Evolutionary conservation across 2,113 vertebrate genomes (phyloP), one percentile per base, ranked within the genome.

Genomic region (Cichladusa arquata): DNA sequence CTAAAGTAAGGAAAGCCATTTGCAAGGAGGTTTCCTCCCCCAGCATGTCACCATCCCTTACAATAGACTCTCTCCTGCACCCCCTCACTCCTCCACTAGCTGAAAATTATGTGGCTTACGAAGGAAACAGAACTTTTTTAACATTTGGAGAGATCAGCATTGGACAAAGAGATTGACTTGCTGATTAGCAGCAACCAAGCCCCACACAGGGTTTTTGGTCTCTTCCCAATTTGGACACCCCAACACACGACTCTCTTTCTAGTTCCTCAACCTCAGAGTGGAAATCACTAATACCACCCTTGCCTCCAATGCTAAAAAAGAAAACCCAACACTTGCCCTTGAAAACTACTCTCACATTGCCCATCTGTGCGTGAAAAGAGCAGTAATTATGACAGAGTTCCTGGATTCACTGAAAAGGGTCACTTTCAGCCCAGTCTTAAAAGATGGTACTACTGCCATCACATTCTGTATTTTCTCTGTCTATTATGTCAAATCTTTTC

Each of bases 11-110:
- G 51, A 56, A 83, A 67, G 88, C 94, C 92, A 86, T 90, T 90
- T 93, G 45, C 71, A 94, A 77, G 81, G 78, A 92, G 54, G 71
- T 92, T 93, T 97, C 79, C 58, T 91, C 47, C 78, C 86, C 11
- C 84, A 93, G 90, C 78, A 76, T 69, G 85, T 56, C 81, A 91
- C 69, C 53, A 78, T 77, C 28, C 56, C 38, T 42, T 88, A 14
- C 3, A 22, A 64, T 1, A 78, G 54, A 26, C 62, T 72, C 12
- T 73, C 66, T 60, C 61, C 69, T 8, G 6, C 26, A 69, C 7
- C 29, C 23, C 47, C 45, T 54, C 73, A 33, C 84, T 81, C 50
- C 67, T 77, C 94, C 78, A 70, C 91, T 95, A 94, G 62, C 50
- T 91, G 58, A 83, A 94, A 95, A 61, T 91, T 3, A 90, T 73